phyloP scores from a whole-genome alignment of 2,888 invertebrate species.

The Neoitamus cyanurus region DNA sequence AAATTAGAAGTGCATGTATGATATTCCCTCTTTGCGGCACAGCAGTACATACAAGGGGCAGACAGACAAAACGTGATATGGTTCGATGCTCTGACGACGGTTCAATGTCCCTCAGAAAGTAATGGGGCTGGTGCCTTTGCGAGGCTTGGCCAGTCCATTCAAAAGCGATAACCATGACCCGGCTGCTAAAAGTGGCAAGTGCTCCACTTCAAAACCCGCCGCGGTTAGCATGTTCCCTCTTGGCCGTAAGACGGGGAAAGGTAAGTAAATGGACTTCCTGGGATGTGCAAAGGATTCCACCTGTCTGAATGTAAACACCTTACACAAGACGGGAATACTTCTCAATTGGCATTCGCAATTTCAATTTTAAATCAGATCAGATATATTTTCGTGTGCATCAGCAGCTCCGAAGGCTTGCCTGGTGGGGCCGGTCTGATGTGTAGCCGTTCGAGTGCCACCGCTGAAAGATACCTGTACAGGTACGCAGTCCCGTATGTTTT shows the following conservation, averaged over 20 bases:
- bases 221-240: background rate
- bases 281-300: background rate
- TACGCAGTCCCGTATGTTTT: background rate
- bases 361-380: slow-evolving; percentile 22
- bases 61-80: slow-evolving; percentile 43
- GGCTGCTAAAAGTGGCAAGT: background rate
- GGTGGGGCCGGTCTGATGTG: background rate
- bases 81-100: slow-evolving; percentile 33
- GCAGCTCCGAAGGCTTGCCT: too few species aligned
- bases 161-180: slow-evolving; percentile 22
- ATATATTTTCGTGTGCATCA: slow-evolving; percentile 2
- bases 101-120: slow-evolving; percentile 42
- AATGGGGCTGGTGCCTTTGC: slow-evolving; percentile 10
- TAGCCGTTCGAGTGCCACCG: background rate
- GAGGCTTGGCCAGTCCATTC: slow-evolving; percentile 8
- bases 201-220: background rate
- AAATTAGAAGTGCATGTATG: slow-evolving; percentile 10
- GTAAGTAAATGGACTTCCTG: background rate
- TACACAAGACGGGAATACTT: background rate
- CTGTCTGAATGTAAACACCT: background rate
- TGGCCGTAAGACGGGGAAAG: background rate
- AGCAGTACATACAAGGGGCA: background rate
- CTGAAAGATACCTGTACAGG: background rate
- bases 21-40: background rate
- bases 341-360: background rate